Conservation (phyloP, 1,140 invertebrate genomes). For the Probaryconus sp. region DNA sequence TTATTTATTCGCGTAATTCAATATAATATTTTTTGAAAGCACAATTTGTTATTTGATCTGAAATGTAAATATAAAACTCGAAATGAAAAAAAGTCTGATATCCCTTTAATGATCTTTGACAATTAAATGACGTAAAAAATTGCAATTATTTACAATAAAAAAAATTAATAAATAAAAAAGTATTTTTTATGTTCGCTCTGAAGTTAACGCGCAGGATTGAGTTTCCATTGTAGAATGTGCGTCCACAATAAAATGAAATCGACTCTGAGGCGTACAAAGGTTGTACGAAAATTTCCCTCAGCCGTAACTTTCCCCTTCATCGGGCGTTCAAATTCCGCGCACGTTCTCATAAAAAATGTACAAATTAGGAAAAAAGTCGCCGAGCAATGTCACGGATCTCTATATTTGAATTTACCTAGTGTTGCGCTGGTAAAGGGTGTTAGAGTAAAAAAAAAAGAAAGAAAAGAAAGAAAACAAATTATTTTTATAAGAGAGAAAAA, state of each 20-base stretch:
- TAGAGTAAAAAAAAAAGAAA: not conserved
- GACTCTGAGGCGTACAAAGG: constrained; percentile 6
- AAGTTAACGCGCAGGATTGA: no score
- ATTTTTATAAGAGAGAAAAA: not conserved
- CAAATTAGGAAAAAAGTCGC: constrained; percentile 28
- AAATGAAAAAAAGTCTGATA: no score
- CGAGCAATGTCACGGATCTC: not conserved
- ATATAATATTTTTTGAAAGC: no score
- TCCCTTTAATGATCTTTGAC: no score
- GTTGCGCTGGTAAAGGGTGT: not conserved
- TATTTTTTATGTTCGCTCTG: no score
- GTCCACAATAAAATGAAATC: constrained; percentile 39
- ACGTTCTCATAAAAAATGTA: constrained; percentile 40
- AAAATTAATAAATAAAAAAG: no score
- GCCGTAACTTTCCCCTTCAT: constrained; percentile 18
- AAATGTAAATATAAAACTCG: no score
- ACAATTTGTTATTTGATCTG: no score
- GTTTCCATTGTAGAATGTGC: no score
- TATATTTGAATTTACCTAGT: constrained; percentile 31
- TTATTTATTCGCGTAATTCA: no score
- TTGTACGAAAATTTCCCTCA: constrained; percentile 21
- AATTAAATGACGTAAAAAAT: no score
- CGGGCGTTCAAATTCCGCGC: constrained; percentile 31
- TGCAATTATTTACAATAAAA: no score
- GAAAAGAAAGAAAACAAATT: constrained; percentile 3